phyloP scores from a whole-genome alignment of 2,888 invertebrate species.

The Blastobasis adustella region DNA sequence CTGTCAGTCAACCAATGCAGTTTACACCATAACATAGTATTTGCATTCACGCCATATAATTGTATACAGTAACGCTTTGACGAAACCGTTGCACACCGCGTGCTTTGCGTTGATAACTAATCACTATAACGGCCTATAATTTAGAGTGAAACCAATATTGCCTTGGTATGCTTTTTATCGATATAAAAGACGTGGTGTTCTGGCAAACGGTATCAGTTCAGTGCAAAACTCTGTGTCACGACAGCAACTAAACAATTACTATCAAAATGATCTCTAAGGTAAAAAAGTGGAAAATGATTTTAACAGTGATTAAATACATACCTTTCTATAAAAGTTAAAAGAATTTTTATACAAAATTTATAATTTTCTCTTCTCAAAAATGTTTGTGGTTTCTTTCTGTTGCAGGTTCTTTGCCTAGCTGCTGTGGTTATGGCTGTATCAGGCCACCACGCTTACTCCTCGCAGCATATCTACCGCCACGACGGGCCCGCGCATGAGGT shows the following conservation, averaged over 20 bases:
- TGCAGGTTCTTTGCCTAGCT: conserved; percentile 19
- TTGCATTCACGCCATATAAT: not conserved
- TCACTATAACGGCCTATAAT: conserved; percentile 38
- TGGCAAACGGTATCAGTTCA: conserved; percentile 49
- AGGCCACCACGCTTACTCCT: conserved; percentile 20
- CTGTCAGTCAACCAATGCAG: no score
- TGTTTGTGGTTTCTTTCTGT: no score
- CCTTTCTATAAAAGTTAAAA: no score
- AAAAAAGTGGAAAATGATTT: conserved; percentile 9
- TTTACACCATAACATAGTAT: no score
- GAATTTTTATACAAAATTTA: no score
- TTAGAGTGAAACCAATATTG: conserved; percentile 60
- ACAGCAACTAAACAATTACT: conserved; percentile 20
- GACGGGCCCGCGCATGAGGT: conserved; percentile 24
- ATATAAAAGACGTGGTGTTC: conserved; percentile 59
- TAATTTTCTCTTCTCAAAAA: no score
- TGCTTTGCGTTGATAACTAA: conserved; percentile 31
- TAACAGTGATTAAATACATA: not conserved
- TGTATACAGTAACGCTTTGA: conserved; percentile 26
- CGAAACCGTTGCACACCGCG: conserved; percentile 45
- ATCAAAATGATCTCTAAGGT: conserved; percentile 59
- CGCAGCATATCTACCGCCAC: conserved; percentile 26
- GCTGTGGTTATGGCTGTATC: conserved; percentile 15
- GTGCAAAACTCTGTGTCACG: conserved; percentile 31
- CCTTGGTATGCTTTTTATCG: conserved; percentile 51